Conservation (phyloP, 2,113 vertebrate species). For the Rutilus rutilus region DNA sequence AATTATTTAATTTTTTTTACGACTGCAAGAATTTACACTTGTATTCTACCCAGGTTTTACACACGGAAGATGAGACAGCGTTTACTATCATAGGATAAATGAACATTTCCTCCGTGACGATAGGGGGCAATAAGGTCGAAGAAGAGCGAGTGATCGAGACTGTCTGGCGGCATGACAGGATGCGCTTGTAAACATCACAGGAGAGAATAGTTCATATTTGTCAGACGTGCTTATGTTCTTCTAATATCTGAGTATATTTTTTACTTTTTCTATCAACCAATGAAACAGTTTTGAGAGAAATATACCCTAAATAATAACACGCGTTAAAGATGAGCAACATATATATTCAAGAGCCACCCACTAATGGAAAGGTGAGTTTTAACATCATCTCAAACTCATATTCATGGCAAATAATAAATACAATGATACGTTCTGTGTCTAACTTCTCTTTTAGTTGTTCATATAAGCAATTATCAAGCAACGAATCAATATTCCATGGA, state of each 20-base stretch:
- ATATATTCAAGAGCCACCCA: slow-evolving; percentile 96
- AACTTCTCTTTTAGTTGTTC: neutral
- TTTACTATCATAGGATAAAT: neutral
- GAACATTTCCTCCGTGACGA: neutral
- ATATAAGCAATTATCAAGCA: neutral
- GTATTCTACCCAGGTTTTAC: neutral
- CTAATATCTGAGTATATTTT: neutral
- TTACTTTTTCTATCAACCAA: neutral
- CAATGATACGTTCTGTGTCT: neutral
- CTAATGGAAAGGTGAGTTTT: slow-evolving; percentile 90
- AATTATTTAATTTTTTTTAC: no score
- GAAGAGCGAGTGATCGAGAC: neutral
- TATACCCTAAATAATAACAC: neutral
- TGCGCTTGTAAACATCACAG: neutral
- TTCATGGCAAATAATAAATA: neutral
- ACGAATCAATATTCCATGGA: neutral
- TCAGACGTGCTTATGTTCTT: neutral
- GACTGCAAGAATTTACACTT: neutral
- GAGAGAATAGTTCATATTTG: neutral
- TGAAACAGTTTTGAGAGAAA: neutral
- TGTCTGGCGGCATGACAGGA: neutral
- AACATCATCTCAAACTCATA: neutral
- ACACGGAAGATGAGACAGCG: neutral
- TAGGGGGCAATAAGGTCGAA: neutral
- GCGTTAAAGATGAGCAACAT: slow-evolving; percentile 88